Base-by-base conservation (phyloP, 1,140 invertebrate species). In the Druon quercuslanigerum region DNA sequence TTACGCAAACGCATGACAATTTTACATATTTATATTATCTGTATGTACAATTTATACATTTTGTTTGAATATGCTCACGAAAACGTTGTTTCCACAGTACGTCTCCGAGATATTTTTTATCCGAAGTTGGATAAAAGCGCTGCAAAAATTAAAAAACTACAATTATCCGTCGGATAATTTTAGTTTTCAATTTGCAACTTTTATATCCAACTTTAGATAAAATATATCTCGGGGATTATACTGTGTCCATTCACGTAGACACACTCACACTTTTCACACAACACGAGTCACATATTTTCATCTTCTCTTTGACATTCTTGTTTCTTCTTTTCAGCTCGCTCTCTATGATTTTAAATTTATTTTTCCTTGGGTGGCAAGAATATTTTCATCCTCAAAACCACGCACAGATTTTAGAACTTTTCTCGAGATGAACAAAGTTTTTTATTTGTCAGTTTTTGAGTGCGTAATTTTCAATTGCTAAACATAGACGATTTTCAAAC, bases 1-100 rank as follows among this genome's bases (percentile, higher is more conserved):
- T 86, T 84, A 86, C 81, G 84, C 85, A 88, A 87, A 82, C 79
- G 88, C 87, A 89, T 89, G 88, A 57, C 82, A 88, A 82, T 87
- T 87, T 82, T 84, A 85, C 83, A 82, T 83, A 84, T 85, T 83
- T 86, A 83, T 86, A 82, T 83, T 85, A 85, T 83, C 81, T 80
- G 84, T 85, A 87, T 83, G 82, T 86, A 83, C 83, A 84, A 80
- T 83, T 79, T 66, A 66, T 25, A 40, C 33, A 66, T 33, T 66
- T 40, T 66, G 14, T 60, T 60, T 20, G 20, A 60, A 40, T 60
- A 60, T 60, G 57, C 19, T 60, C 25, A 60, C 12, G 14, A 40
- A 66, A 40, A 54, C 52, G 5, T 17, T 17, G n/a, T 17, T 54
- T 57, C 3, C 20, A 25, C 20, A 25, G 20, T 25, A 25, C 20